Conservation (phyloP, 2,113 vertebrate genomes). For the Chamaetylas fuelleborni region DNA sequence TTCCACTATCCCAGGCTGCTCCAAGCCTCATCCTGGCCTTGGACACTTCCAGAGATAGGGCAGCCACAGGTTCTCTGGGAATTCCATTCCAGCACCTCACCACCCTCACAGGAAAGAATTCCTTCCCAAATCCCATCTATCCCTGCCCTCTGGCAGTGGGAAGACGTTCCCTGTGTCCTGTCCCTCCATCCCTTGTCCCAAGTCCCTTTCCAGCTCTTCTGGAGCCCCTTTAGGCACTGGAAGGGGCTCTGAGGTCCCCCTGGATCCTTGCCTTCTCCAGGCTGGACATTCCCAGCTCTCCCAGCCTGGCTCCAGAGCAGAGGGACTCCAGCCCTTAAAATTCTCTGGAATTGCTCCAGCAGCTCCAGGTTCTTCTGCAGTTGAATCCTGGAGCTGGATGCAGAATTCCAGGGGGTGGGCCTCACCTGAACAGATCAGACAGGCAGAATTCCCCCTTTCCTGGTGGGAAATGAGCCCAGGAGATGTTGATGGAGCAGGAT, state of each 20-base stretch:
- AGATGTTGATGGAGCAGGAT: not conserved
- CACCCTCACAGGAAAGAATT: accelerated
- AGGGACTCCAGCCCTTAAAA: not conserved
- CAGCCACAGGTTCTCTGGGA: not conserved
- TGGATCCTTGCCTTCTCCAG: not conserved
- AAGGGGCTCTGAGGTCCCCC: accelerated
- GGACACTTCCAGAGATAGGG: not conserved
- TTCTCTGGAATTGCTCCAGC: not conserved
- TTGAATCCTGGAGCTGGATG: not conserved
- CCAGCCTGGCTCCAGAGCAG: not conserved
- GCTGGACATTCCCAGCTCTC: not conserved
- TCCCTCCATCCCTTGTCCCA: not conserved
- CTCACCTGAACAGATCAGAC: not conserved
- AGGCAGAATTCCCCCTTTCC: not conserved
- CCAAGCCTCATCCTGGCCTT: not conserved
- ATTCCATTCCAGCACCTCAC: not conserved
- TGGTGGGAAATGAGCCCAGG: not conserved
- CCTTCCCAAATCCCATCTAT: not conserved
- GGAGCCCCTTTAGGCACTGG: not conserved
- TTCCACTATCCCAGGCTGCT: accelerated
- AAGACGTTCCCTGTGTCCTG: not conserved
- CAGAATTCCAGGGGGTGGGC: not conserved
- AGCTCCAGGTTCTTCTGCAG: not conserved
- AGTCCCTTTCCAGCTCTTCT: not conserved
- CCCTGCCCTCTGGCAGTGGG: too few species aligned